Conservation (phyloP, 2,888 invertebrate genomes). For the Lithophane semibrunnea region DNA sequence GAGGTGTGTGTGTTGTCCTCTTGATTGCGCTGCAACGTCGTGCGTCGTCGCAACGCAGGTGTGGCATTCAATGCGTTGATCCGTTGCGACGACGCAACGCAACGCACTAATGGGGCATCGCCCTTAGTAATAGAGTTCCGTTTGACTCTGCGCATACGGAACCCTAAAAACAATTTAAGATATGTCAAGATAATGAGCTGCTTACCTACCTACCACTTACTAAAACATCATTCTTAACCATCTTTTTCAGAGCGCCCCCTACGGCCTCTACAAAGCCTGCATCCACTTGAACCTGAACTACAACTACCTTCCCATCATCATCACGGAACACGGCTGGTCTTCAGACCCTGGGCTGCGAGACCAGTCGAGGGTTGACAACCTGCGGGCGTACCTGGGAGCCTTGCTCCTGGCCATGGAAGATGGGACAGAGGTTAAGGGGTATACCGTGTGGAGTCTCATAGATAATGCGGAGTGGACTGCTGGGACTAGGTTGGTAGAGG, state of each 20-base stretch:
- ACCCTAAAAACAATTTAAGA: no score
- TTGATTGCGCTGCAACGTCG: no score
- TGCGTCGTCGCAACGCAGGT: no score
- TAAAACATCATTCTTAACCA: no score
- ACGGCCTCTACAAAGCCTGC: conserved; percentile 81
- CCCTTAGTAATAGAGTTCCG: no score
- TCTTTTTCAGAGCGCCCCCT: conserved; percentile 79
- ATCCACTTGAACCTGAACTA: conserved; percentile 79
- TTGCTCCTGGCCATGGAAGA: conserved; percentile 88
- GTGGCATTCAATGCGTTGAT: no score
- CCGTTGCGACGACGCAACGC: no score
- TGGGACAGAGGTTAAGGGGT: conserved; percentile 87
- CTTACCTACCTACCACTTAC: no score
- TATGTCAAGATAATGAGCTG: no score
- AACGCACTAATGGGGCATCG: no score
- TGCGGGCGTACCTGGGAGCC: conserved; percentile 84
- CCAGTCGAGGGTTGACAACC: conserved; percentile 78
- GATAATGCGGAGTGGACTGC: conserved; percentile 92
- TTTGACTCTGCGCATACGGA: no score
- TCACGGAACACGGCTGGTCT: conserved; percentile 92
- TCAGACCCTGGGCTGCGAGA: conserved; percentile 85
- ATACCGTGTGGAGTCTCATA: conserved; percentile 92
- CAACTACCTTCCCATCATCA: conserved; percentile 77
- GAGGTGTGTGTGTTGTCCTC: no score
- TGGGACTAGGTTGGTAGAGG: conserved; percentile 87